These are phyloP conservation scores for Rallus crepitans DNA, from an alignment of 2,797 vertebrate genomes.

Conservation along the genomic window DNA sequence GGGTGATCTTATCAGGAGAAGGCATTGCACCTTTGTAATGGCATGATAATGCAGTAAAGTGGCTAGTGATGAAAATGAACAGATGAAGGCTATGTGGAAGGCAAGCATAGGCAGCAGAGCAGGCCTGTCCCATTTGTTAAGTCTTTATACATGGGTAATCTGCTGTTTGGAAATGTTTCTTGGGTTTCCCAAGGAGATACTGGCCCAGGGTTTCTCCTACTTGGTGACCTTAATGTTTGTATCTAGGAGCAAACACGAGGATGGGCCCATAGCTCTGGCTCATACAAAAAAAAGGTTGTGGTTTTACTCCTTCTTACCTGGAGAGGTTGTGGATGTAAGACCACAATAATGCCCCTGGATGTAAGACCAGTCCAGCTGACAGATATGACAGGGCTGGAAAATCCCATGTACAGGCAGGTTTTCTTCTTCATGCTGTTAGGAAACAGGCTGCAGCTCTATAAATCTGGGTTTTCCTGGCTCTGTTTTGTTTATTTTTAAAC, in stretches of 20 bases:
- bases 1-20: not conserved
- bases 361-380: not conserved
- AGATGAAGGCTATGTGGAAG: not conserved
- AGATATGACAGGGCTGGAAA: not conserved
- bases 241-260: not conserved
- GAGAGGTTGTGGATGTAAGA: not conserved
- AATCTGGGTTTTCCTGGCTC: slow-evolving; percentile 34
- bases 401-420: not conserved
- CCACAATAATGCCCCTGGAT: not conserved
- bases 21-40: not conserved
- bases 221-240: not conserved
- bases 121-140: not conserved
- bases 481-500: slow-evolving; percentile 31
- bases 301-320: not conserved
- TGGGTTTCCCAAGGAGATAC: not conserved
- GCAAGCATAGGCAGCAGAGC: not conserved
- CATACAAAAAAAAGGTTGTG: not conserved
- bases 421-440: not conserved
- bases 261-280: not conserved
- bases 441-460: slow-evolving; percentile 19
- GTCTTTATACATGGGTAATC: not conserved
- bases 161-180: not conserved
- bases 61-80: not conserved
- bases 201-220: not conserved
- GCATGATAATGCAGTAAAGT: not conserved